Evolutionary conservation across 2,888 invertebrate genomes (phyloP).

Genomic region (Pegoplata infirma): DNA sequence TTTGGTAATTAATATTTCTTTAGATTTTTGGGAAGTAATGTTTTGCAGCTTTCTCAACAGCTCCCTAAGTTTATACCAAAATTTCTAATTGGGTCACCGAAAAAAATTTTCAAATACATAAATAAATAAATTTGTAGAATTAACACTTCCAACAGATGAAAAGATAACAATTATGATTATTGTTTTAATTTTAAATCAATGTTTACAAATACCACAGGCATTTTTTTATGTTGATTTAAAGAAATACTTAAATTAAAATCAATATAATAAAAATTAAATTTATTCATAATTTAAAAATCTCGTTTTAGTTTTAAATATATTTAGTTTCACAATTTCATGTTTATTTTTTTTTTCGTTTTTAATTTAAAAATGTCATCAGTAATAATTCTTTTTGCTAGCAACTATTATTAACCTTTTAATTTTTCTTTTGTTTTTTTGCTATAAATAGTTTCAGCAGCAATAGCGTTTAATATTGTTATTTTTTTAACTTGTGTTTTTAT

Average conservation of each 20-base stretch:
- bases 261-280: neutral
- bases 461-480: neutral
- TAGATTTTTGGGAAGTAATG: too few species aligned
- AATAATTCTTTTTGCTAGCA: neutral
- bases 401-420: constrained; percentile 20
- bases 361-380: constrained; percentile 44
- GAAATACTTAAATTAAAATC: neutral
- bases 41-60: too few species aligned
- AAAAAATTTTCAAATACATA: too few species aligned
- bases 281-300: constrained; percentile 1
- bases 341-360: constrained; percentile 6
- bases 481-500: constrained; percentile 63
- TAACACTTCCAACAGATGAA: neutral
- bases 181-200: constrained; percentile 19
- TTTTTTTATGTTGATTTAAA: constrained; percentile 7
- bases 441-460: neutral
- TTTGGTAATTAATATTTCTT: too few species aligned
- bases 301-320: neutral
- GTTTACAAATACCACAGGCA: constrained; percentile 11
- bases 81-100: too few species aligned
- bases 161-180: constrained; percentile 21
- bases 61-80: too few species aligned
- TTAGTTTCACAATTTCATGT: neutral
- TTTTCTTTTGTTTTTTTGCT: constrained; percentile 3
- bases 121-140: too few species aligned